phyloP scores from a whole-genome alignment of 2,888 invertebrate genomes.

The Troides oblongomaculatus region DNA sequence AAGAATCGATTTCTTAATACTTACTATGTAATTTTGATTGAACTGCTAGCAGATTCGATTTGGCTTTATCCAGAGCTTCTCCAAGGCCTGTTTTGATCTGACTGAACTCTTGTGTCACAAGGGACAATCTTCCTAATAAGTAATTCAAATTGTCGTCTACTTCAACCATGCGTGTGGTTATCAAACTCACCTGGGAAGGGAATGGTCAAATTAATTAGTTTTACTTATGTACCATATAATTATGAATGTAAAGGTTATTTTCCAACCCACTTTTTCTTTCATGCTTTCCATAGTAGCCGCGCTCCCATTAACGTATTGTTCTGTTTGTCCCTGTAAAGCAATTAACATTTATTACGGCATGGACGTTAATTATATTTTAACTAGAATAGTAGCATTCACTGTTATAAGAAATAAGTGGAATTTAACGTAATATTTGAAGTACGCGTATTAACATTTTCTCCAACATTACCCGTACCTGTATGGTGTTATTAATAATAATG shows the following conservation, averaged over 20 bases:
- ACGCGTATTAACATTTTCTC: too few relatives aligned
- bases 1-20: neutral
- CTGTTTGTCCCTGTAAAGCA: conserved; percentile 84
- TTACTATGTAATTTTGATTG: conserved; percentile 59
- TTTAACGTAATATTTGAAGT: too few relatives aligned
- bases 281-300: conserved; percentile 87
- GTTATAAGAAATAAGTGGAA: too few relatives aligned
- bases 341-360: conserved; percentile 14
- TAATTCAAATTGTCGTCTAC: conserved; percentile 91
- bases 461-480: neutral
- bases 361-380: conserved; percentile 18
- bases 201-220: conserved; percentile 33
- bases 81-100: conserved; percentile 88
- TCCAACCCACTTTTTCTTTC: conserved; percentile 83
- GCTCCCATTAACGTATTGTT: conserved; percentile 89
- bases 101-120: conserved; percentile 92
- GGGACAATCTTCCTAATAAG: conserved; percentile 86
- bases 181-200: conserved; percentile 83
- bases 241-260: conserved; percentile 27
- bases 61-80: conserved; percentile 85
- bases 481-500: neutral
- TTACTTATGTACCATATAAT: conserved; percentile 25
- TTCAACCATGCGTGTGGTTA: conserved; percentile 87
- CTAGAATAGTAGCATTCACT: neutral
- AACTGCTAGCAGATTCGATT: conserved; percentile 82